Evolutionary conservation across 2,113 vertebrate species (phyloP).

Genomic region (Myotis brandtii): DNA sequence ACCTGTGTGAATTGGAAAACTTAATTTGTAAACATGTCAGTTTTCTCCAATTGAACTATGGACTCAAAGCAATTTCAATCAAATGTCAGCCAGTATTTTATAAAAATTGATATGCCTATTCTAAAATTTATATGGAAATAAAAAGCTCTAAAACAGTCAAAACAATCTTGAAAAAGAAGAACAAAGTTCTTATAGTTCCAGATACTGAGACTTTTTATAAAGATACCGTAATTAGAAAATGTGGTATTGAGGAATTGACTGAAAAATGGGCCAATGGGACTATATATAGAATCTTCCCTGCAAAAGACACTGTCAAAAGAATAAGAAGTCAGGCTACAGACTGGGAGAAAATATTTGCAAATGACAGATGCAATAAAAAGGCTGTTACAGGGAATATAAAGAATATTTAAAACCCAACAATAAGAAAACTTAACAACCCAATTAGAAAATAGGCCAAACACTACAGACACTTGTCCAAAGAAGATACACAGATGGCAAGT

Average conservation of each 20-base stretch:
- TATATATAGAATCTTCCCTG: not conserved
- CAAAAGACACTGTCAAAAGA: not conserved
- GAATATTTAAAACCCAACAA: not conserved
- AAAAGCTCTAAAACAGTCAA: not conserved
- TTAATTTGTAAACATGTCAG: not conserved
- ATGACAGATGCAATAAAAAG: not conserved
- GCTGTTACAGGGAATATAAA: not conserved
- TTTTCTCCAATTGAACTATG: not conserved
- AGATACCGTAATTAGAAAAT: not conserved
- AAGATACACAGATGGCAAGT: not conserved
- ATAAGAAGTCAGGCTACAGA: not conserved
- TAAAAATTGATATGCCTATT: not conserved
- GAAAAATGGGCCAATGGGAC: not conserved
- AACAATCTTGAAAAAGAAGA: not conserved
- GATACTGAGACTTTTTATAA: not conserved
- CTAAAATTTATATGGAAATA: conserved; percentile 2
- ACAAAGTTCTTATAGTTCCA: not conserved
- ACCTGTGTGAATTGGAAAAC: not conserved
- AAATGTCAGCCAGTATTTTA: not conserved
- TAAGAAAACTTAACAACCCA: not conserved
- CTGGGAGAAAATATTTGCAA: not conserved
- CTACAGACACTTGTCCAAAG: not conserved
- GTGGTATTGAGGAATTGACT: not conserved
- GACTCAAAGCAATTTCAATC: not conserved
- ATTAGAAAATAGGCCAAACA: not conserved